Evolutionary conservation across 2,888 invertebrate species (phyloP).

Genomic region (Boloria euphrosyne): DNA sequence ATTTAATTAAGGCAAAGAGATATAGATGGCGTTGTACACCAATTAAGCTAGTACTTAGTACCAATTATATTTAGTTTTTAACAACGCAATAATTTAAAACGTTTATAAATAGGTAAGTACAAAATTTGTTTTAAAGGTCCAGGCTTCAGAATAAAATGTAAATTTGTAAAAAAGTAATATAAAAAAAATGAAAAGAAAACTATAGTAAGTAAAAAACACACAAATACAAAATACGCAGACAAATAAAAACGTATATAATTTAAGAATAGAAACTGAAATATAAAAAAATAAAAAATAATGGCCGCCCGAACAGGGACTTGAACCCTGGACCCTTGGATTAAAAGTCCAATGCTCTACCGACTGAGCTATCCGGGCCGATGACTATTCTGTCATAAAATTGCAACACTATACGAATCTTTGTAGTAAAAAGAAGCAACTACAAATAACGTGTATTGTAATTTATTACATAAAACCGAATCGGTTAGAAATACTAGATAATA

Average conservation of each 20-base stretch:
- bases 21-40: conserved; percentile 14
- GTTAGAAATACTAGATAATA: no score
- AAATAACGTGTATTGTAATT: no score
- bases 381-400: not conserved
- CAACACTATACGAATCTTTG: not conserved
- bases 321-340: conserved; percentile 84
- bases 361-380: conserved; percentile 81
- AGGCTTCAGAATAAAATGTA: not conserved
- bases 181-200: not conserved
- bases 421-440: no score
- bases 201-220: not conserved
- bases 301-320: conserved; percentile 82
- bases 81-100: no score
- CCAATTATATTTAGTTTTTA: no score
- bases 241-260: not conserved
- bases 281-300: conserved; percentile 40
- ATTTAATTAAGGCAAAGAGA: not conserved
- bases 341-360: conserved; percentile 83
- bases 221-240: conserved; percentile 1
- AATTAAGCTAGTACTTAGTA: not conserved
- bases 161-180: not conserved
- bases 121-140: not conserved
- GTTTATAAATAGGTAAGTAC: no score
- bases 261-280: not conserved
- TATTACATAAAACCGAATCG: no score